A percentile compares a stretch with the other conserved stretches of the same genome.
Conservation (phyloP, 1,140 invertebrate genomes). For the Drosophila orena region DNA sequence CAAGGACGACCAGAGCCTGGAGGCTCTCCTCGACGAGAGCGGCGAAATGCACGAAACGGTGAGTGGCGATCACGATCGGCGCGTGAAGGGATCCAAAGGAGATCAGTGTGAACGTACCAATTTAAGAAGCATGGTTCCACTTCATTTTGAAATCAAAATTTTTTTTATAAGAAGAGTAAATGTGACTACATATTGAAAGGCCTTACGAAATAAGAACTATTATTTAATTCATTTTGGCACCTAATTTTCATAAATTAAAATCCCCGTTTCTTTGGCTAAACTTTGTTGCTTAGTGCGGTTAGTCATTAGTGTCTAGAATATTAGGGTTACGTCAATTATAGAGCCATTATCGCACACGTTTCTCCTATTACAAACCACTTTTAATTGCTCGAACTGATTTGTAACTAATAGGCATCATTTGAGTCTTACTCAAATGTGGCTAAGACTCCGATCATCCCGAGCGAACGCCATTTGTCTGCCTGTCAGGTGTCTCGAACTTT, state of each 20-base stretch:
- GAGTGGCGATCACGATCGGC: conserved; percentile 43
- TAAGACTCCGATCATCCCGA: conserved; percentile 4
- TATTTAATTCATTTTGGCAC: background rate
- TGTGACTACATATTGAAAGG: background rate
- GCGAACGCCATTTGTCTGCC: conserved; percentile 40
- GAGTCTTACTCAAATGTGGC: conserved; percentile 25
- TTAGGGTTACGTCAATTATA: conserved; percentile 14
- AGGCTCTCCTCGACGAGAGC: conserved; percentile 77
- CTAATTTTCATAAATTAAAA: too few relatives aligned
- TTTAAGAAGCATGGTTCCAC: too few relatives aligned
- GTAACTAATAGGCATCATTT: conserved; percentile 54
- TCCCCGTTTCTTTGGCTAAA: too few relatives aligned
- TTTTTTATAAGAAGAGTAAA: background rate
- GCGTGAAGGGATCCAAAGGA: too few relatives aligned
- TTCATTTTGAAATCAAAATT: too few relatives aligned
- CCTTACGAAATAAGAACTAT: background rate
- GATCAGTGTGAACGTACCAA: too few relatives aligned
- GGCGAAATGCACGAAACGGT: conserved; percentile 84
- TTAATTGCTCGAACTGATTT: conserved; percentile 60
- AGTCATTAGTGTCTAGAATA: conserved; percentile 28
- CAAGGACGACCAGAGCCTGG: conserved; percentile 81
- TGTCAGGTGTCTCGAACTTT: conserved; percentile 49
- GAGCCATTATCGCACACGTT: conserved; percentile 50
- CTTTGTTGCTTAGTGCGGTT: conserved; percentile 8
- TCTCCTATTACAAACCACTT: conserved; percentile 44